phyloP scores from a whole-genome alignment of 2,797 vertebrate species.

The Helarctos malayanus region DNA sequence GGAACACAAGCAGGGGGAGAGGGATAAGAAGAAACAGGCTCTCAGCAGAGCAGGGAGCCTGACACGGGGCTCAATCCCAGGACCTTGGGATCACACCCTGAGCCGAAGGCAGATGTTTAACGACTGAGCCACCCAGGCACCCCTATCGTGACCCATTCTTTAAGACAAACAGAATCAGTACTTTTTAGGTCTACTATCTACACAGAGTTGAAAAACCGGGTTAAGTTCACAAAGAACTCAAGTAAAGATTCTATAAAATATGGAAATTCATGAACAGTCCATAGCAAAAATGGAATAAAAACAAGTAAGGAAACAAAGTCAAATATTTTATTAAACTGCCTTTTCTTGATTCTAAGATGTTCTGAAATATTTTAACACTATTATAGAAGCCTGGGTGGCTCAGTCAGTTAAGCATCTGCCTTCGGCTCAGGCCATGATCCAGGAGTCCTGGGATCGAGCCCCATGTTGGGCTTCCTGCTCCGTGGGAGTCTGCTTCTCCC shows the following conservation, averaged over 20 bases:
- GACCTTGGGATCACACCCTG: too few relatives aligned
- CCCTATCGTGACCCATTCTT: neutral
- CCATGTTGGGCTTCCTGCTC: neutral
- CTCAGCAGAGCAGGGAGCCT: too few relatives aligned
- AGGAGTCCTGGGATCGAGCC: neutral
- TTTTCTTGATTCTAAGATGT: conserved; percentile 16
- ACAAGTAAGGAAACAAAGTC: neutral
- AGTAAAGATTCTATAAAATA: conserved; percentile 31
- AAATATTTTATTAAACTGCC: conserved; percentile 15
- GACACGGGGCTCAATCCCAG: too few relatives aligned
- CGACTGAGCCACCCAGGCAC: too few relatives aligned
- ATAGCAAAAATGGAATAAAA: conserved; percentile 54
- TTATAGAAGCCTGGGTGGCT: neutral
- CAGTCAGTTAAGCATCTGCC: neutral
- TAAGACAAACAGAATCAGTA: conserved; percentile 11
- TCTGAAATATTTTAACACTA: conserved; percentile 27
- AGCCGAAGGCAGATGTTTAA: too few relatives aligned
- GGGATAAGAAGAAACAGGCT: too few relatives aligned
- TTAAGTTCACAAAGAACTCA: conserved; percentile 59
- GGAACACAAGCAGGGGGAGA: too few relatives aligned
- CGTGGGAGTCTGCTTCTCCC: neutral
- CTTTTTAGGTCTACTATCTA: neutral
- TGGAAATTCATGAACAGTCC: neutral
- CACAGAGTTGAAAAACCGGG: conserved; percentile 47
- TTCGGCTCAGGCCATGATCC: neutral